These are phyloP conservation scores for Aphidius ervi DNA, from an alignment of 1,140 invertebrate species.

Conservation along the genomic window DNA sequence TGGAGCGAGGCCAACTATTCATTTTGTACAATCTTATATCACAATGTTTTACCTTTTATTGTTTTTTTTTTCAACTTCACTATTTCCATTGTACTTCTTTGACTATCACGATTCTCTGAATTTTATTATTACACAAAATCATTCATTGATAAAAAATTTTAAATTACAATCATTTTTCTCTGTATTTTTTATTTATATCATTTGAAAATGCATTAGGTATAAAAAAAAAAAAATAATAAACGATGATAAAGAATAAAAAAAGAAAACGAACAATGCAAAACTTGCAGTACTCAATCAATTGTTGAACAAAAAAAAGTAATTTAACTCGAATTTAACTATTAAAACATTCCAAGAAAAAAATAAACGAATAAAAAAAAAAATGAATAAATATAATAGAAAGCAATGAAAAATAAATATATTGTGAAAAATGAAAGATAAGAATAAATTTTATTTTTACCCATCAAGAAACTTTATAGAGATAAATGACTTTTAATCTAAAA, in stretches of 20 bases:
- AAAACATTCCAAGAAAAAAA: too few species aligned
- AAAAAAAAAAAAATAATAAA: background rate
- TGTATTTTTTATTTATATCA: background rate
- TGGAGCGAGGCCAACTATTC: slow-evolving; percentile 14
- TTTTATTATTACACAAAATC: background rate
- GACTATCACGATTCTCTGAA: background rate
- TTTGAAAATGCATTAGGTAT: slow-evolving; percentile 2
- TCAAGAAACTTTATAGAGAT: too few species aligned
- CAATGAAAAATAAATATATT: too few species aligned
- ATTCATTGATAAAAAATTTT: slow-evolving; percentile 18
- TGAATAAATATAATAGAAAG: too few species aligned
- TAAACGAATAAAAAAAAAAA: too few species aligned
- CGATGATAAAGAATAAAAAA: background rate
- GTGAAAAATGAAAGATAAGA: too few species aligned
- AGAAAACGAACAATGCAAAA: too few species aligned
- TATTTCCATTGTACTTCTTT: slow-evolving; percentile 5
- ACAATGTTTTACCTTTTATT: background rate
- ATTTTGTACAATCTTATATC: background rate
- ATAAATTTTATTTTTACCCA: too few species aligned
- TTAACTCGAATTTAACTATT: too few species aligned
- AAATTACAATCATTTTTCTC: slow-evolving; percentile 8
- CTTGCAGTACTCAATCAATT: too few species aligned
- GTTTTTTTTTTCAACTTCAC: background rate
- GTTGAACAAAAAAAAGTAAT: background rate
- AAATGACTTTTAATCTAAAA: too few species aligned